Evolutionary conservation across 2,888 invertebrate species (phyloP), one percentile per base, ranked within the genome.

Genomic region (Oxyscelio sp.): DNA sequence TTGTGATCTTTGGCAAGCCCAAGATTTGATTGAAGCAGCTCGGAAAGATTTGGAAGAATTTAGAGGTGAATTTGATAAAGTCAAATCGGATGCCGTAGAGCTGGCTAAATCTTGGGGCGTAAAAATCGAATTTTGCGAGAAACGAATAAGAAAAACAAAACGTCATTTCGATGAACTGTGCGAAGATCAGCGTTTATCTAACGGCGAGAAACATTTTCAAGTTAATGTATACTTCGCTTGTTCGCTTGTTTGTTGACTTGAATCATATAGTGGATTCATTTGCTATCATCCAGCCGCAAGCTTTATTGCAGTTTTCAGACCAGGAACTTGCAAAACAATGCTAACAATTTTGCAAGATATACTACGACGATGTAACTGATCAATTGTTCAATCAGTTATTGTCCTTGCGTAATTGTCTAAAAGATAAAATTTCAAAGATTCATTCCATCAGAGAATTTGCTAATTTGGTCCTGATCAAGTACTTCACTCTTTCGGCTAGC

Each of bases 81-180:
- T 50, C 1, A 79, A 79, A 71, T 15, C 27, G 5, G 61, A 63
- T 17, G 70, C 61, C 21, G 61, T 56, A n/a, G 38, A 79, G 24
- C 56, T 79, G 21, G 68, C 70, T 3, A 38, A 70, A 56, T 27
- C 79, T 19, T 79, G 79, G 71, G 40, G 59, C 4, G 50, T 71
- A 48, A 11, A 58, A 70, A 38, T 21, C 11, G 8, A 79, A 19
- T 79, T 79, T 73, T 79, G 63, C 50, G 17, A 71, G 2, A 63
- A 71, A 56, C 15, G 79, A 59, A 22, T 61, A 13, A 58, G 48
- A 21, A 66, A 77, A 22, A 61, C 27, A 11, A 73, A 80, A 56
- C 45, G 56, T 9, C 66, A 80, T 80, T 80, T 66, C 43, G 80
- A 80, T 74, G 80, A 80, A 66, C 65, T 74, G 8, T 63, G 65